Base-by-base conservation (phyloP, 2,113 vertebrate genomes). In the Platycercus adscitus region DNA sequence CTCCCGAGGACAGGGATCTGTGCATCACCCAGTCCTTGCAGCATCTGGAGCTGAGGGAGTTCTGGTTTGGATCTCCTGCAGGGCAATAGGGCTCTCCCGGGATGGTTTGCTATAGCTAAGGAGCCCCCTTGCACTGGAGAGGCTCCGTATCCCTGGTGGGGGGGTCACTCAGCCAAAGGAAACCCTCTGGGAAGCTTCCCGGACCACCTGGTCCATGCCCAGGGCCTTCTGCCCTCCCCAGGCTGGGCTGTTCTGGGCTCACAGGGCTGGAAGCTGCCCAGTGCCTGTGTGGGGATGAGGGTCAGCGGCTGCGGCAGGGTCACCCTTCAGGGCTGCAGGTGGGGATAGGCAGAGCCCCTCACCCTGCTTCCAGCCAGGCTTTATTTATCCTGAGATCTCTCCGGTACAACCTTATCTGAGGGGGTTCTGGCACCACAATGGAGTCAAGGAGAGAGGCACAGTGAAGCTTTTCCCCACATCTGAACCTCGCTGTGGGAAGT, bases 291-390 rank as follows among this genome's bases (percentile, higher is more conserved):
- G 8, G 50, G 43, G 37, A 5, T 44, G 46, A 25, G 19, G 37
- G 18, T 35, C 58, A 43, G 50, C 1, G 4, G 16, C 33, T 2
- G 3, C 0, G 0, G 25, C 25, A 10, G 49, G 3, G 6, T 7
- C 60, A 15, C 9, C 9, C 53, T 33, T 26, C 35, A 6, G 44
- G 33, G 37, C 63, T 33, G 49, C 37, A 11, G 26, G 11, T 18
- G 37, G n/a, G 37, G 28, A 2, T 6, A 17, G 52, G 24, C 13
- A 43, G n/a, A 83, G 49, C 55, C 11, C 33, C 64, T 20, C 9
- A 0, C 14, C 37, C 76, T 80, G 24, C 81, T 65, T 37, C 29
- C 41, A 24, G 49, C 7, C 58, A 39, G 29, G 41, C 35, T 69
- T 80, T 24, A 11, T 55, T 76, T 26, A 14, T 18, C 20, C 58